A percentile compares a stretch with the other conserved stretches of the same genome.
Conservation (phyloP, 2,888 invertebrate species). For the Tetramorium bicarinatum region DNA sequence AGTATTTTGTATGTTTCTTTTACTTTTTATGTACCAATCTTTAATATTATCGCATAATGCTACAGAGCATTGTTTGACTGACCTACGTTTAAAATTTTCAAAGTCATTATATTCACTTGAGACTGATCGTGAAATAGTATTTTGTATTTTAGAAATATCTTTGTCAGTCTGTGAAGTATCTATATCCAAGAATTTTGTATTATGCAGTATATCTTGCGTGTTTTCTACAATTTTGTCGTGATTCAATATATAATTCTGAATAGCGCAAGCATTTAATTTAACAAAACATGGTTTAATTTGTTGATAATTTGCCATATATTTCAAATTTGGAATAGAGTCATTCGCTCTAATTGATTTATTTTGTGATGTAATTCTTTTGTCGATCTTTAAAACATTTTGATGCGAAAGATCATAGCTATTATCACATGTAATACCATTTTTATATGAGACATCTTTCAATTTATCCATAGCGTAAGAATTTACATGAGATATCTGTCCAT, state of each 20-base stretch:
- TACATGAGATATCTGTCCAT: neutral
- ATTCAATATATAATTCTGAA: slow-evolving; percentile 15
- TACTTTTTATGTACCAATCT: neutral
- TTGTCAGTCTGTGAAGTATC: neutral
- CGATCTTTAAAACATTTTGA: neutral
- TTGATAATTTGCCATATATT: neutral
- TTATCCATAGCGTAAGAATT: neutral
- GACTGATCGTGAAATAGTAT: neutral
- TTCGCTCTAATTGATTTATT: neutral
- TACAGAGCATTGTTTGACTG: slow-evolving; percentile 58
- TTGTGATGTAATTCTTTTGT: neutral
- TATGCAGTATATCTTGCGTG: neutral
- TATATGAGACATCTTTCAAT: neutral
- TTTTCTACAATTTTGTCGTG: neutral
- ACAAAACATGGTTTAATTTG: slow-evolving; percentile 40
- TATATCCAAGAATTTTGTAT: neutral
- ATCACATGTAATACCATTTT: neutral
- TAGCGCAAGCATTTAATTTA: slow-evolving; percentile 1
- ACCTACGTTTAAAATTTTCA: neutral
- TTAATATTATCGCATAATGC: slow-evolving; percentile 18
- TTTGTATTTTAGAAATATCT: neutral
- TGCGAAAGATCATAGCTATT: neutral
- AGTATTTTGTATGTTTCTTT: neutral
- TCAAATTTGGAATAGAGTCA: neutral
- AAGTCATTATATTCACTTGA: neutral